Evolutionary conservation across 2,113 vertebrate species (phyloP), one percentile per base, ranked within the genome.

Genomic region (Tringa solitaria): DNA sequence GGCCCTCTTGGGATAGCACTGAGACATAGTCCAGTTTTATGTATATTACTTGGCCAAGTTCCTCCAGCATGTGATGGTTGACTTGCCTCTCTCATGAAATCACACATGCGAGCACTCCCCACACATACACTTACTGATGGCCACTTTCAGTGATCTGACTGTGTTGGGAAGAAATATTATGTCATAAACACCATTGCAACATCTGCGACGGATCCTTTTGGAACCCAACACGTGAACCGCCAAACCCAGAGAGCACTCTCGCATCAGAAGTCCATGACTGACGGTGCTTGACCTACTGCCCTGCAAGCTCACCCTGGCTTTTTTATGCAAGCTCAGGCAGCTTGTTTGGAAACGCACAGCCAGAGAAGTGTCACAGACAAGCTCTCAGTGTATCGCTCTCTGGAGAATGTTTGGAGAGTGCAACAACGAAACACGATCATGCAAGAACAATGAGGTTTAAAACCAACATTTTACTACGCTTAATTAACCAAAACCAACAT

Each of bases 21-120:
- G 76, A 97, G 93, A 96, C 92, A 87, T 26, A 91, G 72, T 67
- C 89, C 94, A 95, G 93, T 97, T 96, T 97, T 96, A 70, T 94
- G 75, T 96, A 96, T 97, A 89, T 98, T 97, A 96, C 91, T 98
- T 98, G 98, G 98, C 98, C 90, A 64, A 88, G 90, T 86, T 96
- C 96, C 95, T 96, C 87, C 87, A 96, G 84, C 89, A 76, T 94
- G 96, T 97, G 98, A 98, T 95, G 97, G 97, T 98, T 97, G 96
- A 98, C 92, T 98, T 98, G 93, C 94, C 98, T 97, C 97, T 96
- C 97, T 96, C 96, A 96, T 98, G 97, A 97, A 98, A 96, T 98
- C 97, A 95, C 96, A 92, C 92, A 95, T 93, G 96, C 57, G 90
- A 96, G 75, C 18, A 22, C 69, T 92, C 94, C 93, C 76, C 90